Evolutionary conservation across 2,797 vertebrate species (phyloP), one percentile per base, ranked within the genome.

Genomic region (Sarcoramphus papa): DNA sequence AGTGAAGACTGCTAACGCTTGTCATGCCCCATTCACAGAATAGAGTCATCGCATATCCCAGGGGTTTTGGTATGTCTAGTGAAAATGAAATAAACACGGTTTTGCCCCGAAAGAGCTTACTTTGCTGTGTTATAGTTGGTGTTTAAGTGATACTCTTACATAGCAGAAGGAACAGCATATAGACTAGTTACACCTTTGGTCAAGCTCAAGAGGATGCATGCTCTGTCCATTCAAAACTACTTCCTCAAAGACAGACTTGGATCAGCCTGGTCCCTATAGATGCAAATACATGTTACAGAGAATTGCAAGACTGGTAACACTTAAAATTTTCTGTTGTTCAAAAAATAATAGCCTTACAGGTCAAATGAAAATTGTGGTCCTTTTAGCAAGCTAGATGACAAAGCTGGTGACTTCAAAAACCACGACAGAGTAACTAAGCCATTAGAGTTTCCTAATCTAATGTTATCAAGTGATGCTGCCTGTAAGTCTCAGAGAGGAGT

Each of bases 211-310:
- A 93, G 78, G 19, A 33, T 68, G 14, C 6, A 3, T 67, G 57
- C 84, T 91, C 72, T 73, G 54, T 79, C 85, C 15, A 2, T 84
- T 88, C 40, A 77, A 50, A 93, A 86, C 47, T 56, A 25, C 62
- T 43, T 83, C 30, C 81, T 72, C 77, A 15, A 57, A 79, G 63
- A 45, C 59, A 54, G 47, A 27, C n/a, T 93, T 94, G 79, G 67
- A 88, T 94, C 88, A 64, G 50, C 72, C 50, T 85, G 51, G 16
- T 79, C 54, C 30, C 75, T 88, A 9, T 22, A 88, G 83, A 69
- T 94, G 59, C 75, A 90, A 75, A 54, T 95, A 6, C 33, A 21
- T 60, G 43, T 96, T 94, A 95, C 78, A 80, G 83, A 95, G 83
- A 50, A 63, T 80, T 89, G 62, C 41, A 75, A 79, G 67, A 72